These are phyloP conservation scores for Caracal caracal DNA, from an alignment of 2,113 vertebrate species.

Conservation along the genomic window DNA sequence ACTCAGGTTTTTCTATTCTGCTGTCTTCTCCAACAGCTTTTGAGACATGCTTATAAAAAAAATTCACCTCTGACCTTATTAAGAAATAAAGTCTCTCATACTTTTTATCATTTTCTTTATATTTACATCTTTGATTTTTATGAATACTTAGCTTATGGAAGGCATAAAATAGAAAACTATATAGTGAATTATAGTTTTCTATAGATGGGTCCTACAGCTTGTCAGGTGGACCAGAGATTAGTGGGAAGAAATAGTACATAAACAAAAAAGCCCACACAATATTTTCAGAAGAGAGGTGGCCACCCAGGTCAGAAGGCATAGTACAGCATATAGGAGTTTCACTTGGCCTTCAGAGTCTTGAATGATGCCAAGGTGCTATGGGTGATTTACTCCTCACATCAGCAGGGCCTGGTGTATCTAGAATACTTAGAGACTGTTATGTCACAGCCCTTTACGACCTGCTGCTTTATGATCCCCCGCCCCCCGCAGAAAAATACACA, in stretches of 20 bases:
- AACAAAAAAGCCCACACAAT: not conserved
- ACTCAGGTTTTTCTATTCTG: not conserved
- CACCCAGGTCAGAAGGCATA: not conserved
- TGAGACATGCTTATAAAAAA: not conserved
- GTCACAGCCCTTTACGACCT: not conserved
- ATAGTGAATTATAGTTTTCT: not conserved
- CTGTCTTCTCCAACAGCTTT: not conserved
- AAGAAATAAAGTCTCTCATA: not conserved
- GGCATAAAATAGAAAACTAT: not conserved
- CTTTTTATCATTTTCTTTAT: not conserved
- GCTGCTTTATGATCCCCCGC: not conserved
- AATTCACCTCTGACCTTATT: not conserved
- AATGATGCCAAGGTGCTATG: not conserved
- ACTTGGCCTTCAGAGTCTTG: not conserved
- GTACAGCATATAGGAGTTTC: not conserved
- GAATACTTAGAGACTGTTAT: not conserved
- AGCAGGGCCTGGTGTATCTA: not conserved
- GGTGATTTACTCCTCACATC: not conserved
- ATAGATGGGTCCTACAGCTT: not conserved
- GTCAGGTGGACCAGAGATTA: not conserved
- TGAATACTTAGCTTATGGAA: not conserved
- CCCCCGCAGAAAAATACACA: not conserved
- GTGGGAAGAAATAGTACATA: not conserved
- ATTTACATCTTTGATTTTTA: constrained; percentile 36
- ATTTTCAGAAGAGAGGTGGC: not conserved